Conservation (phyloP, 2,113 vertebrate species). For the Lycocorax pyrrhopterus region DNA sequence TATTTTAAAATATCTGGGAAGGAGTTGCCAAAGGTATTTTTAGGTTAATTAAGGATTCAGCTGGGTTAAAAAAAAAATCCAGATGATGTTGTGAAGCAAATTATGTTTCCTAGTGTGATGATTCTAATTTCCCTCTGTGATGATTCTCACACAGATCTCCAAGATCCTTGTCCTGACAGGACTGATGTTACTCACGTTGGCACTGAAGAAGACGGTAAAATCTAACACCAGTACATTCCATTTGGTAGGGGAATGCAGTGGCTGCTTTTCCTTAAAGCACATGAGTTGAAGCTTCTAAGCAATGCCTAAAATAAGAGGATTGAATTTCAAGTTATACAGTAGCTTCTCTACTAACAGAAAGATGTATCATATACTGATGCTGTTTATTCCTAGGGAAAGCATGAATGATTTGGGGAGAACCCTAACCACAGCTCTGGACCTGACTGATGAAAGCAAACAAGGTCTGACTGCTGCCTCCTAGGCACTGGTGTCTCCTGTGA, state of each 20-base stretch:
- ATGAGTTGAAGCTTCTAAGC: neutral
- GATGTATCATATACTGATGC: too few species aligned
- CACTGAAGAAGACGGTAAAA: neutral
- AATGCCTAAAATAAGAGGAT: neutral
- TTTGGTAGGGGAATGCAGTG: neutral
- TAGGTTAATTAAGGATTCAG: constrained; percentile 67
- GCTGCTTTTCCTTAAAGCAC: neutral
- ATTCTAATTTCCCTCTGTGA: constrained; percentile 26
- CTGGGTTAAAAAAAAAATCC: constrained; percentile 30
- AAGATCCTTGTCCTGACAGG: neutral
- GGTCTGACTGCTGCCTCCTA: neutral
- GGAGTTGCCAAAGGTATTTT: constrained; percentile 48
- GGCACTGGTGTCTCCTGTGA: neutral
- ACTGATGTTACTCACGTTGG: neutral
- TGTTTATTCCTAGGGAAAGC: neutral
- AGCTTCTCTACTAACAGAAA: neutral
- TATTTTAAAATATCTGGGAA: constrained; percentile 54
- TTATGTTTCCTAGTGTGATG: constrained; percentile 24
- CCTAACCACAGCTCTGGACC: neutral
- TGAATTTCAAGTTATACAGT: neutral
- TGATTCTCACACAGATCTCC: constrained; percentile 57
- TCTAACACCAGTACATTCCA: neutral
- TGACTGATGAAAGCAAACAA: neutral
- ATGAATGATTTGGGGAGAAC: neutral
- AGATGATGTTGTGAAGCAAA: constrained; percentile 30